phyloP scores from a whole-genome alignment of 1,140 invertebrate genomes.

The Lepidostoma basale region DNA sequence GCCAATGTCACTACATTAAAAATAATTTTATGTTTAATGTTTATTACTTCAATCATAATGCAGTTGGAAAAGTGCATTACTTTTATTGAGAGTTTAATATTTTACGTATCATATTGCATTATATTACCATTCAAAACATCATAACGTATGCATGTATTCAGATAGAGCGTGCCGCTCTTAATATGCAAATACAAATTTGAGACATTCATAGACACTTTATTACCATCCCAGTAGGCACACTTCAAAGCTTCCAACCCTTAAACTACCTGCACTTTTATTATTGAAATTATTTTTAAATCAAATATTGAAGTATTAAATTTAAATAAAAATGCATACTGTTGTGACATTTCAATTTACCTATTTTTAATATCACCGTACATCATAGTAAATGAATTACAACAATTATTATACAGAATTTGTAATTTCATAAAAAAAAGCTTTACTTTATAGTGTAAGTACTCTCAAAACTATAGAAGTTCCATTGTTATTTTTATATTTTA shows the following conservation, averaged over 20 bases:
- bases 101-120: not conserved
- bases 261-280: constrained; percentile 22
- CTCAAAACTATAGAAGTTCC: no score
- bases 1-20: no score
- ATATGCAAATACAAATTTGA: constrained; percentile 40
- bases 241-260: not conserved
- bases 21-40: no score
- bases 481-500: no score
- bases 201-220: constrained; percentile 9
- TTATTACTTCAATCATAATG: no score
- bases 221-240: constrained; percentile 7
- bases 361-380: no score
- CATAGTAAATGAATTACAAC: no score
- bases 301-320: constrained; percentile 6
- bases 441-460: no score
- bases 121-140: not conserved
- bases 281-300: constrained; percentile 22
- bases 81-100: no score
- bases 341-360: not conserved
- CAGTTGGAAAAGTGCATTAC: no score
- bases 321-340: not conserved
- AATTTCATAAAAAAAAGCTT: no score
- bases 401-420: no score
- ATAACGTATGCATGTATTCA: constrained; percentile 22
- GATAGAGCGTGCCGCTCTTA: constrained; percentile 1